Evolutionary conservation across 2,797 vertebrate species (phyloP).

Genomic region (Semaprochilodus insignis): DNA sequence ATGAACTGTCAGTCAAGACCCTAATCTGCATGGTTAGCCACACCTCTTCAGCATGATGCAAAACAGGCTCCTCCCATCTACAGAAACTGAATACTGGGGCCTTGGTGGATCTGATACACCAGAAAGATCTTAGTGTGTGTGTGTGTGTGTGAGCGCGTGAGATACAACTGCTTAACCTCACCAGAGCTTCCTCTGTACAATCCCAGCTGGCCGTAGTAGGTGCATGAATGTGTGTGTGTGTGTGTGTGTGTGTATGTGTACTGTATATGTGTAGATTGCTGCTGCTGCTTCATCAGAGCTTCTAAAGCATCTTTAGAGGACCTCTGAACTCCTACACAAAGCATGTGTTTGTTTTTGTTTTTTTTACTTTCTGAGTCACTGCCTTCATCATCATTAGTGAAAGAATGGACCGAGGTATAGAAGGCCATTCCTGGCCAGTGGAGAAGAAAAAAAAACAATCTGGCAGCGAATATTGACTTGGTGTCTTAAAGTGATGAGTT

Average conservation of each 20-base stretch:
- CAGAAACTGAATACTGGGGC: constrained; percentile 14
- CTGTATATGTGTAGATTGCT: constrained; percentile 28
- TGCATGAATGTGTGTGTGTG: constrained; percentile 25
- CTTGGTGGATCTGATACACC: neutral
- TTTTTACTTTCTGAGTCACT: constrained; percentile 38
- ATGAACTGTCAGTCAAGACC: constrained; percentile 57
- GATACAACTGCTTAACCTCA: constrained; percentile 30
- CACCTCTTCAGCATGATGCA: constrained; percentile 72
- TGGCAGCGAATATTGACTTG: too few relatives aligned
- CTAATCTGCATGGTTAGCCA: constrained; percentile 66
- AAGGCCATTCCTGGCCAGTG: too few relatives aligned
- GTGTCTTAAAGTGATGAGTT: too few relatives aligned
- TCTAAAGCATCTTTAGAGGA: constrained; percentile 11
- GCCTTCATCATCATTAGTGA: constrained; percentile 57
- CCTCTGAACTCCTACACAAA: constrained; percentile 71
- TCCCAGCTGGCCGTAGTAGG: constrained; percentile 24
- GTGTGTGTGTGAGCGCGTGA: constrained; percentile 1
- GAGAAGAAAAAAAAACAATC: too few relatives aligned
- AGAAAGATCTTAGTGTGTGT: constrained; percentile 9
- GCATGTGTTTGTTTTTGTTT: constrained; percentile 39
- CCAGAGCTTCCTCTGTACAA: constrained; percentile 40
- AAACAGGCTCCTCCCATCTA: constrained; percentile 54
- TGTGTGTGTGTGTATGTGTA: constrained; percentile 24
- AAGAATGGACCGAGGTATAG: constrained; percentile 58
- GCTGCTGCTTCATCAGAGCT: constrained; percentile 29